A percentile compares a stretch with the other conserved stretches of the same genome.
phyloP scores from a whole-genome alignment of 2,113 vertebrate genomes.

The Bombycilla garrulus region DNA sequence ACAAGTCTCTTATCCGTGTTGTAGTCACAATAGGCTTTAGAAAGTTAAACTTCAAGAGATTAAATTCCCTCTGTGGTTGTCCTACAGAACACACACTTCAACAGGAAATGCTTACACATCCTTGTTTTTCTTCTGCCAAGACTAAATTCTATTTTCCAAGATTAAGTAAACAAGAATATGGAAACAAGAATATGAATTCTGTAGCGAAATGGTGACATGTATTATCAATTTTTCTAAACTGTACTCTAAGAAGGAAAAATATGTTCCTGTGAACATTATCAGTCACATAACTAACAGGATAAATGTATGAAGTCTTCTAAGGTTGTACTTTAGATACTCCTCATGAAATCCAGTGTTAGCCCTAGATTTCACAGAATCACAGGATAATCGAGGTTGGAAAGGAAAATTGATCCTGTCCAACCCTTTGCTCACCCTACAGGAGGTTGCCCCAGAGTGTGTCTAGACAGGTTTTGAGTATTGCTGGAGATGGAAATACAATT shows the following conservation, averaged over 20 bases:
- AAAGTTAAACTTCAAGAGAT: slow-evolving; percentile 60
- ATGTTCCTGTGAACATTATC: neutral
- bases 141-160: neutral
- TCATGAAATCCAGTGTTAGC: neutral
- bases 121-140: neutral
- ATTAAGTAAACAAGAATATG: neutral
- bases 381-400: rapidly evolving
- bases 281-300: neutral
- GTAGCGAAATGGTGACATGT: neutral
- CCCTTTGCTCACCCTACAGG: rapidly evolving
- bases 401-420: neutral
- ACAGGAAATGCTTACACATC: neutral
- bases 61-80: slow-evolving; percentile 48
- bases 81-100: neutral
- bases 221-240: neutral
- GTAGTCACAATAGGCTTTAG: slow-evolving; percentile 37
- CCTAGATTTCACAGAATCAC: neutral
- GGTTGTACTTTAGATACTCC: neutral
- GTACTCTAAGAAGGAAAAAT: neutral
- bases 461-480: neutral
- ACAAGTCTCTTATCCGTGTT: slow-evolving; percentile 55
- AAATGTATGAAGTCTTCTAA: neutral
- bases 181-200: neutral
- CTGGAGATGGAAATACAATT: rapidly evolving
- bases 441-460: neutral